Percentiles rank a stretch among this genome's conserved stretches.
Conservation (phyloP, 1,140 invertebrate species). For the Gonioctena quinquepunctata region DNA sequence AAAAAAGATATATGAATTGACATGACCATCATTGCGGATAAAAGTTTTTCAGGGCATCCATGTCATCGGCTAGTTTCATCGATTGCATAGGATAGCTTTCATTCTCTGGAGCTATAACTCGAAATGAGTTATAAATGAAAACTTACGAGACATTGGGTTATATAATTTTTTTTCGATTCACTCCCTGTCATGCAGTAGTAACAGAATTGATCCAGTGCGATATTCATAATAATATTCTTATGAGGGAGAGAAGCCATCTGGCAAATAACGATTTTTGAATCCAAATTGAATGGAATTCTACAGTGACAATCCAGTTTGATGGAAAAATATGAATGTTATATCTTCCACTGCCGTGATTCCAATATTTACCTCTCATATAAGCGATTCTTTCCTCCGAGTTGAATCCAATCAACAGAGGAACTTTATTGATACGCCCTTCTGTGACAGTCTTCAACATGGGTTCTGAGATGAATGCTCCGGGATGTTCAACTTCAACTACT, state of each 20-base stretch:
- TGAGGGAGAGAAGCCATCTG: neutral
- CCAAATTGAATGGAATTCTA: neutral
- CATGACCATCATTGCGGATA: too few species aligned
- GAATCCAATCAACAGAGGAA: slow-evolving; percentile 32
- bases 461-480: slow-evolving; percentile 24
- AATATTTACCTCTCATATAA: neutral
- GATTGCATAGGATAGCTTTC: too few species aligned
- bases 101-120: too few species aligned
- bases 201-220: neutral
- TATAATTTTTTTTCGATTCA: too few species aligned
- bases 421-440: slow-evolving; percentile 26
- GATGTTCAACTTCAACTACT: slow-evolving; percentile 24
- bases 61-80: too few species aligned
- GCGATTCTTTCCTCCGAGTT: slow-evolving; percentile 31
- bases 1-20: too few species aligned
- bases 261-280: neutral
- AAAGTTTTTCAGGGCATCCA: too few species aligned
- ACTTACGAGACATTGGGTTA: too few species aligned
- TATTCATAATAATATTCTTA: neutral
- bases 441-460: slow-evolving; percentile 26
- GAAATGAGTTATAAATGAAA: too few species aligned
- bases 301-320: neutral
- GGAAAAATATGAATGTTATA: neutral
- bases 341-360: neutral
- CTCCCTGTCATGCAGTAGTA: too few species aligned